phyloP scores from a whole-genome alignment of 23 tunicate genomes.

The Trididemnum clinides region DNA sequence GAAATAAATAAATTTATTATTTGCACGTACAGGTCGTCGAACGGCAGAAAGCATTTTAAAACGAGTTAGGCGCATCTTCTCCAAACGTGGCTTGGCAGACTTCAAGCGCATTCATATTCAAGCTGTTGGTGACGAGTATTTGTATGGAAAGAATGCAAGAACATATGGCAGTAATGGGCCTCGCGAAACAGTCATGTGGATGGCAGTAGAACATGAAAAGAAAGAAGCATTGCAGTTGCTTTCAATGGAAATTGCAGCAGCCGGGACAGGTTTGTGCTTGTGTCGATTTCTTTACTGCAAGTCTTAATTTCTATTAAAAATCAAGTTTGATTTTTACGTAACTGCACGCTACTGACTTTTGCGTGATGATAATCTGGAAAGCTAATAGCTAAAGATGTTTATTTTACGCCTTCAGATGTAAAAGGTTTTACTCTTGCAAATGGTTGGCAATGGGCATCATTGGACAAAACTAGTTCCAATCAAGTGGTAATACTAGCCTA shows the following conservation, averaged over 20 bases:
- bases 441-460: no score
- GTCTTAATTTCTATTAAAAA: no score
- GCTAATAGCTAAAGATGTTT: no score
- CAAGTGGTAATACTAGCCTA: no score
- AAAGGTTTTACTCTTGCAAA: no score
- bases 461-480: no score
- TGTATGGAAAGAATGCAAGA: constrained; percentile 62
- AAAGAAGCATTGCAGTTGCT: constrained; percentile 75
- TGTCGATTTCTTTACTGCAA: not conserved
- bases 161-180: constrained; percentile 57
- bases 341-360: no score
- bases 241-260: constrained; percentile 87
- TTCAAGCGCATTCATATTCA: constrained; percentile 74
- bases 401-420: no score
- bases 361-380: no score
- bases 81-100: constrained; percentile 45
- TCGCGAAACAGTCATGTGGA: constrained; percentile 77
- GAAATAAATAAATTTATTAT: no score
- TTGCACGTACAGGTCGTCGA: constrained; percentile 42
- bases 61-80: constrained; percentile 52
- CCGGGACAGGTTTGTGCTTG: constrained; percentile 76
- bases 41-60: constrained; percentile 66
- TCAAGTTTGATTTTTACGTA: no score
- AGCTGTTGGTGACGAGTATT: constrained; percentile 76
- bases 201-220: constrained; percentile 87